Percentiles rank a stretch among this genome's conserved stretches.
These are phyloP conservation scores for Odontothrips loti DNA, from an alignment of 2,888 invertebrate genomes.

Conservation along the genomic window DNA sequence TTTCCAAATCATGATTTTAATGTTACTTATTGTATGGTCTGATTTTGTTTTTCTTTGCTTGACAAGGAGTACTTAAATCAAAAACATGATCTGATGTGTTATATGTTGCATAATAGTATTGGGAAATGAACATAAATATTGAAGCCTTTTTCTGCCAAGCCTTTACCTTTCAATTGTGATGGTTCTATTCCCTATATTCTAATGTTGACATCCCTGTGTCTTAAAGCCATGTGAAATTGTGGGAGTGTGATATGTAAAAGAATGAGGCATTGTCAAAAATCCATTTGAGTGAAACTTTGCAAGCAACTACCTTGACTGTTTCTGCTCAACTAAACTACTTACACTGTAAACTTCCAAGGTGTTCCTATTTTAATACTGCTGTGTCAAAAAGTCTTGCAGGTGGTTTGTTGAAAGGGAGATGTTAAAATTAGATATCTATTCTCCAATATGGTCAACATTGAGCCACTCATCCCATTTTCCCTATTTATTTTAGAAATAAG, in stretches of 20 bases:
- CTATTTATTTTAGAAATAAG: slow-evolving; percentile 21
- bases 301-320: slow-evolving; percentile 10
- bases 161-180: not conserved
- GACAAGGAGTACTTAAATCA: slow-evolving; percentile 5
- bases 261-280: slow-evolving; percentile 7
- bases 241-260: not conserved
- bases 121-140: not conserved
- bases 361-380: not conserved
- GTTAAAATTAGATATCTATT: not conserved
- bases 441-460: not conserved
- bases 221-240: not conserved
- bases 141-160: not conserved
- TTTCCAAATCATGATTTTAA: not conserved
- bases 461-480: not conserved
- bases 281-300: slow-evolving; percentile 20
- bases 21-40: not conserved
- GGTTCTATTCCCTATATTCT: not conserved
- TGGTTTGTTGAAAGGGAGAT: not conserved
- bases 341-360: not conserved
- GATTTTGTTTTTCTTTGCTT: not conserved
- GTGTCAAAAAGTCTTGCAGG: not conserved
- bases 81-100: not conserved
- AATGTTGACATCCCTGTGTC: not conserved
- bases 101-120: not conserved
- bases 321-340: not conserved